Conservation (phyloP, 1,140 invertebrate genomes). For the Micrasema minimum region DNA sequence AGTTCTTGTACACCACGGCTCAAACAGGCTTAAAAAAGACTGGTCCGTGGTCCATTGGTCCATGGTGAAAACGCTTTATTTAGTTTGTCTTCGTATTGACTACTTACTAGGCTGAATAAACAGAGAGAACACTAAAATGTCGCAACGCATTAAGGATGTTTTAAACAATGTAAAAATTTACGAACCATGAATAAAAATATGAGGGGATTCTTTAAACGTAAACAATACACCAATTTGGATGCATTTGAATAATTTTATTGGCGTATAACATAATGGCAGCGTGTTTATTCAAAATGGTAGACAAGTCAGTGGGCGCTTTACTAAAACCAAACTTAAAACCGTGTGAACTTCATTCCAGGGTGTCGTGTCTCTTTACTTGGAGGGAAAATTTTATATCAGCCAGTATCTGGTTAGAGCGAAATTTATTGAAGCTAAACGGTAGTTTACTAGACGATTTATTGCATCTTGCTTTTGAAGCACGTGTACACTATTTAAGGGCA, state of each 20-base stretch:
- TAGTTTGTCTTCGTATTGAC: too few species aligned
- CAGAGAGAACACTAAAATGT: constrained; percentile 4
- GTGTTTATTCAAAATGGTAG: constrained; percentile 22
- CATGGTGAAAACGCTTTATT: too few species aligned
- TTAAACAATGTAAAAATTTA: constrained; percentile 28
- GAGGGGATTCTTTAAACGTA: constrained; percentile 26
- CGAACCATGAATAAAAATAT: constrained; percentile 29
- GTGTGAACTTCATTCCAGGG: constrained; percentile 27
- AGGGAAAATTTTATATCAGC: constrained; percentile 18
- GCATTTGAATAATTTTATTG: constrained; percentile 40
- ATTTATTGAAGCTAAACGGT: constrained; percentile 23
- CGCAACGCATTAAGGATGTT: constrained; percentile 9
- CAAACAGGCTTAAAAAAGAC: too few species aligned
- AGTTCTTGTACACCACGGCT: too few species aligned
- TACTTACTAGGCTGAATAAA: too few species aligned
- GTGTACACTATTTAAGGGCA: constrained; percentile 14
- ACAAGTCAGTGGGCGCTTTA: constrained; percentile 13
- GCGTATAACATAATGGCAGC: constrained; percentile 21
- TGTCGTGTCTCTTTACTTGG: constrained; percentile 6
- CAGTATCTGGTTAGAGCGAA: constrained; percentile 4
- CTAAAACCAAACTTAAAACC: constrained; percentile 2
- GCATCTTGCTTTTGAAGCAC: constrained; percentile 8
- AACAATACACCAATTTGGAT: constrained; percentile 39
- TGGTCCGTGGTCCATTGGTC: too few species aligned
- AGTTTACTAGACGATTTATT: constrained; percentile 24